These are phyloP conservation scores for Ophiodon elongatus DNA, from an alignment of 2,113 vertebrate species.

Conservation along the genomic window DNA sequence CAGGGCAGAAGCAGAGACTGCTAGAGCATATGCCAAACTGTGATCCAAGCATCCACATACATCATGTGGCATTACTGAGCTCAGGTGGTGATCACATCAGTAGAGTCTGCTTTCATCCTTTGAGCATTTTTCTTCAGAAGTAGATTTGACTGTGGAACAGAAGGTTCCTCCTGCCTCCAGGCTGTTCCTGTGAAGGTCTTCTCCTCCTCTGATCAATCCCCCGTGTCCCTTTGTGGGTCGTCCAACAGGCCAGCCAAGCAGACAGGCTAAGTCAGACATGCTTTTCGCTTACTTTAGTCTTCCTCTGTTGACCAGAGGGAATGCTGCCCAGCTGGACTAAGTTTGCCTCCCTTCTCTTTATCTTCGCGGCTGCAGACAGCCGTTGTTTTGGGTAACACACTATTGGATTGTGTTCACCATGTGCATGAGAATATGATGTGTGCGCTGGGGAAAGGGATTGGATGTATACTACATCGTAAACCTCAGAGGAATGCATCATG, in stretches of 20 bases:
- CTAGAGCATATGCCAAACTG: conserved; percentile 23
- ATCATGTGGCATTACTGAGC: conserved; percentile 56
- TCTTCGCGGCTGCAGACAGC: conserved; percentile 65
- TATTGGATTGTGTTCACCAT: conserved; percentile 48
- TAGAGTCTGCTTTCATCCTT: conserved; percentile 62
- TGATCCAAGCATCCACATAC: conserved; percentile 52
- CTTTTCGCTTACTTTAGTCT: conserved; percentile 72
- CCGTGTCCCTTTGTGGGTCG: conserved; percentile 67
- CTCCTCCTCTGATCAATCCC: conserved; percentile 70
- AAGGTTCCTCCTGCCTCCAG: conserved; percentile 68
- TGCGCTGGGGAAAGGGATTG: conserved; percentile 35
- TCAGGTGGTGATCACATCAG: conserved; percentile 57
- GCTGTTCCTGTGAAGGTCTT: conserved; percentile 68
- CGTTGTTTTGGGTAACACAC: conserved; percentile 67
- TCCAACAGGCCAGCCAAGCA: conserved; percentile 74
- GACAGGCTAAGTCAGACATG: conserved; percentile 70
- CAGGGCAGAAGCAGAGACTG: conserved; percentile 23
- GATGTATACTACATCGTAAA: conserved; percentile 52
- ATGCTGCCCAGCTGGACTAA: conserved; percentile 72
- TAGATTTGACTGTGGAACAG: conserved; percentile 53
- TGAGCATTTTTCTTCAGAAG: conserved; percentile 58
- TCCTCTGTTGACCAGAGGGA: conserved; percentile 67
- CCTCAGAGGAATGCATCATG: conserved; percentile 69
- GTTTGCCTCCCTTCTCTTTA: conserved; percentile 72
- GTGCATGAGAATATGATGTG: conserved; percentile 54